Evolutionary conservation across 2,113 vertebrate genomes (phyloP), one percentile per base, ranked within the genome.

Genomic region (Anser cygnoides): DNA sequence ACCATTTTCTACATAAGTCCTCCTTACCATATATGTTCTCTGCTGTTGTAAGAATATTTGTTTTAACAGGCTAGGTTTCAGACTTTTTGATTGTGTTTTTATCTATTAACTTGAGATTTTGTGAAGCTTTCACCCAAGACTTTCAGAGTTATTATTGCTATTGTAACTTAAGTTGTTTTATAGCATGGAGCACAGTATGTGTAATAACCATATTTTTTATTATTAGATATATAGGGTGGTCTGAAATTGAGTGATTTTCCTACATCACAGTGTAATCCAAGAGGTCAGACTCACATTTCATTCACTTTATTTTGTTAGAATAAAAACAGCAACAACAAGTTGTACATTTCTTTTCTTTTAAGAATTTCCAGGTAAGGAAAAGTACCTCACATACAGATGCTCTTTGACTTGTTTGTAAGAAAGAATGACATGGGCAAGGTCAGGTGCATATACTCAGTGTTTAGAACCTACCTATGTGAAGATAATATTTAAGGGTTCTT

Each of bases 401-500:
- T 65, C 3, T 66, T 86, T 81, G 28, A 12, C 23, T 1, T 74
- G 28, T 77, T 63, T 84, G 5, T 23, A 61, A n/a, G 44, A 88
- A 70, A 8, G 17, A 31, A 58, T 73, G 29, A 74, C 12, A 11
- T 5, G 8, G 7, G 13, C 22, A 74, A 7, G 12, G 21, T 54
- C 44, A 61, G 13, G 11, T 52, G 8, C 10, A 29, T 65, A 59
- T 73, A 33, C 22, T 67, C 18, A 79, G 6, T 5, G 31, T 68
- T 72, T 49, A 92, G 22, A 79, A 13, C 16, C 25, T 80, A 31
- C 9, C 6, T 74, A 13, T 4, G 2, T 33, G n/a, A n/a, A 43
- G 0, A 0, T 8, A 39, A 13, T 31, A 31, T 1, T 6, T 18
- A 52, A 58, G 15, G 11, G 4, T n/a, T 76, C 16, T 39, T 61